phyloP scores from a whole-genome alignment of 2,113 vertebrate species.

The Psittacara wagleri region DNA sequence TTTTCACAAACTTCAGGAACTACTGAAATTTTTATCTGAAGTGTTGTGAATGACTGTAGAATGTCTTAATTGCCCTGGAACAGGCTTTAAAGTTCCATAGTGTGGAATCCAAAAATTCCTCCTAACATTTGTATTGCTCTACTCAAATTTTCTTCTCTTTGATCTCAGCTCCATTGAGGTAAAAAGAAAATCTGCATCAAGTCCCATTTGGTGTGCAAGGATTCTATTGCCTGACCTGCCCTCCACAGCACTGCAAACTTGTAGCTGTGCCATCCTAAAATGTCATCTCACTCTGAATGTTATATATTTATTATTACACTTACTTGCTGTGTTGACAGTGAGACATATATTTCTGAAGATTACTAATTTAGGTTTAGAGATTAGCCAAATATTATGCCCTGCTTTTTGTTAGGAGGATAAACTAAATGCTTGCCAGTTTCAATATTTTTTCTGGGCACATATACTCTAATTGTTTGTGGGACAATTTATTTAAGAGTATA shows the following conservation, averaged over 20 bases:
- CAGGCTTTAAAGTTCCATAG: background rate
- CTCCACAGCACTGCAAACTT: background rate
- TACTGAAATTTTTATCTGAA: background rate
- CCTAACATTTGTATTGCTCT: background rate
- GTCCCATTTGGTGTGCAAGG: background rate
- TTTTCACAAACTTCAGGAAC: conserved; percentile 10
- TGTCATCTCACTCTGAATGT: background rate
- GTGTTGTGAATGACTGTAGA: background rate
- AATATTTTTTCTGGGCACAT: background rate
- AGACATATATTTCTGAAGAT: background rate
- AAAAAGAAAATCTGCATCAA: background rate
- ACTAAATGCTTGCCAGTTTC: background rate
- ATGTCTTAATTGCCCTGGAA: background rate
- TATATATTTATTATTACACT: background rate
- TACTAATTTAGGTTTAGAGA: background rate
- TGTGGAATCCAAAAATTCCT: background rate
- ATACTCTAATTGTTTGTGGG: background rate
- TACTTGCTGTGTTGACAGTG: background rate
- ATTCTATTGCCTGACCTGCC: background rate
- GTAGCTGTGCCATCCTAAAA: background rate
- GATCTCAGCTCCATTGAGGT: background rate
- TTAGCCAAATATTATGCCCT: background rate
- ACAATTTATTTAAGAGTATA: background rate
- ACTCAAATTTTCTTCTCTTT: background rate
- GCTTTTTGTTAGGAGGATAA: background rate